Conservation (phyloP, 2,888 invertebrate genomes). For the Drosophila vallismaia region DNA sequence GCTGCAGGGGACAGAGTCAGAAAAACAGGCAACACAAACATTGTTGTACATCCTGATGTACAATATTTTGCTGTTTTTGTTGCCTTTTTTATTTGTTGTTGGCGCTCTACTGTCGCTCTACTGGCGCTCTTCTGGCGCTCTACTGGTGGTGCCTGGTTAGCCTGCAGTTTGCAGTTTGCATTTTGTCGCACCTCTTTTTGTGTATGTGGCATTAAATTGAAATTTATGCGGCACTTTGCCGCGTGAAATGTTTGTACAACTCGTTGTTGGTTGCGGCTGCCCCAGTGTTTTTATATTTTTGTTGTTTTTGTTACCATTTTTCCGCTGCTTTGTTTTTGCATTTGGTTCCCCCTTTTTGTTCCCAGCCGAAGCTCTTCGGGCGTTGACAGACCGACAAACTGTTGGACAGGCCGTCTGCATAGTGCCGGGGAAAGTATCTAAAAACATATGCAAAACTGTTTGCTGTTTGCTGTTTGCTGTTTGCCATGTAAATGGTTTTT, state of each 20-base stretch:
- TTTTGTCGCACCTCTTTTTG: conserved; percentile 75
- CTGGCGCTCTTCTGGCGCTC: background rate
- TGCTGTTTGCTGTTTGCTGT: conserved; percentile 55
- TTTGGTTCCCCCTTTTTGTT: conserved; percentile 8
- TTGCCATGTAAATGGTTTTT: conserved; percentile 74
- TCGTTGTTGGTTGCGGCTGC: conserved; percentile 78
- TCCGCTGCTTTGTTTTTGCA: background rate
- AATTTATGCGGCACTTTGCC: conserved; percentile 78
- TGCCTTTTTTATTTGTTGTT: conserved; percentile 45
- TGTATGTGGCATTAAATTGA: conserved; percentile 70
- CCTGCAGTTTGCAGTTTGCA: conserved; percentile 47
- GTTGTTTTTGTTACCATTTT: background rate
- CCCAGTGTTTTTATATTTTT: conserved; percentile 27
- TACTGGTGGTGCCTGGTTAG: conserved; percentile 26
- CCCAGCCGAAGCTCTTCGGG: conserved; percentile 49
- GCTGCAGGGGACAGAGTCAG: conserved; percentile 44
- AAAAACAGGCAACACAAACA: conserved; percentile 61
- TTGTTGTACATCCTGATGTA: conserved; percentile 70
- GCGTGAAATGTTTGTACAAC: conserved; percentile 78
- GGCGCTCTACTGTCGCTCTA: no score
- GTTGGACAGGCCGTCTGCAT: conserved; percentile 59
- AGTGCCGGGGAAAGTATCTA: conserved; percentile 44
- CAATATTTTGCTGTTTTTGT: conserved; percentile 48
- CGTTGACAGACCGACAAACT: conserved; percentile 77
- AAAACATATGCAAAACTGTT: conserved; percentile 75